These are phyloP conservation scores for Amaurobius ferox DNA, from an alignment of 2,888 invertebrate species.

Conservation along the genomic window DNA sequence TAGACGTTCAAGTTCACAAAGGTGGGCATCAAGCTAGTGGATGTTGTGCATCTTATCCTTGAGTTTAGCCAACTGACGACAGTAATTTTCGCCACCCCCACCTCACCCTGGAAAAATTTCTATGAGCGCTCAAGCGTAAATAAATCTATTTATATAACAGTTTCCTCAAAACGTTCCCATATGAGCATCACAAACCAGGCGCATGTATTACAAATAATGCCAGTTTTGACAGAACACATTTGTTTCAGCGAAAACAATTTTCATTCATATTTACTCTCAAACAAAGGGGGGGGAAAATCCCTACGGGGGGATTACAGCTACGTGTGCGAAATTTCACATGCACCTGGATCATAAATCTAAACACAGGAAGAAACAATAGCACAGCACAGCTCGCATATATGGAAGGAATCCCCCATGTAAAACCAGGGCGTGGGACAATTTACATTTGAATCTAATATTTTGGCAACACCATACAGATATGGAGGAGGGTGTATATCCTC, in stretches of 20 bases:
- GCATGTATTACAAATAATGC: neutral
- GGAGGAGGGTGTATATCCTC: neutral
- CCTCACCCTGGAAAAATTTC: no score
- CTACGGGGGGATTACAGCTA: neutral
- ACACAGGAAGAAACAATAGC: neutral
- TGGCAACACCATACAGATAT: constrained; percentile 21
- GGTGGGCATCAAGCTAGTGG: no score
- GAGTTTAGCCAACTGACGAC: no score
- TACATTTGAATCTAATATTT: constrained; percentile 53
- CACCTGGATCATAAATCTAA: neutral
- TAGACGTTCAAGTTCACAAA: no score
- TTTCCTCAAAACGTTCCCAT: no score
- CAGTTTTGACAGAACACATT: neutral
- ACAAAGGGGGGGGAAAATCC: neutral
- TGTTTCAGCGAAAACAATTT: neutral
- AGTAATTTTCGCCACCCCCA: no score
- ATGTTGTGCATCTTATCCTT: no score
- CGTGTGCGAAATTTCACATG: neutral
- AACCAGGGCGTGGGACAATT: constrained; percentile 12
- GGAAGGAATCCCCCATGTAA: neutral
- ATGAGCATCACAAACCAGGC: neutral
- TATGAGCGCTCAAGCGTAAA: no score
- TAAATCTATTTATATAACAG: no score
- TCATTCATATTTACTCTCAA: neutral
- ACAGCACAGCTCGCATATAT: neutral